Base-by-base conservation (phyloP, 1,140 invertebrate species). In the Caenorhabditis tropicalis region DNA sequence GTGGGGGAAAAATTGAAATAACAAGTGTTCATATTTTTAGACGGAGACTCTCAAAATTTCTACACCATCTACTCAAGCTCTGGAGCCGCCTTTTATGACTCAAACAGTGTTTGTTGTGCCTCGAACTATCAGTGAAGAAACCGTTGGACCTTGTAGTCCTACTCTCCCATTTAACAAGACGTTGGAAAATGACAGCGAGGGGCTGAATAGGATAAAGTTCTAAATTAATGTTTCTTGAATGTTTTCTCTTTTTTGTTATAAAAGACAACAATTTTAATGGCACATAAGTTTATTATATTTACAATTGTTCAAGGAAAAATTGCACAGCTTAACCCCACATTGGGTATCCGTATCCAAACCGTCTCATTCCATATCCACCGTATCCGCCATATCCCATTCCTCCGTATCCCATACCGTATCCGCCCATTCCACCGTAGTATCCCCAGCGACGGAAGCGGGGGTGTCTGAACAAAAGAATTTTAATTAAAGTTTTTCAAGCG, bases 321-420 rank as follows among this genome's bases (percentile, higher is more conserved):
- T 46, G 16, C 2, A 46, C 43, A 46, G 16, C n/a, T 56, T 56
- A 56, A 12, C 53, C 53, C 53, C 53, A 56, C 53, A 56, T 56
- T 56, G 53, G 53, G 15, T 56, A 56, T 27, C 48, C 48, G n/a
- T n/a, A n/a, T n/a, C n/a, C n/a, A n/a, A n/a, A n/a, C n/a, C n/a
- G n/a, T n/a, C n/a, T n/a, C 48, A 51, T 51, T 19, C 58, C 58
- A 31, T 33, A 65, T 65, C 58, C 31, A 10, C 48, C 58, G 29
- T 19, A 56, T 56, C 21, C 53, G 0, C 58, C 58, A 15, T 33
- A 65, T 65, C 58, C 58, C 58, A 65, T 65, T 33, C 58, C 21
- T 12, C 53, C 58, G 58, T 65, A 65, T 27, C 53, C 53, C 53
- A 58, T 58, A 27, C 58, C 58, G 58, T 60, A 60, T 60, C 58